Percentiles rank a stretch among this genome's conserved stretches.
Conservation (phyloP, 2,113 vertebrate species). For the Puma concolor region DNA sequence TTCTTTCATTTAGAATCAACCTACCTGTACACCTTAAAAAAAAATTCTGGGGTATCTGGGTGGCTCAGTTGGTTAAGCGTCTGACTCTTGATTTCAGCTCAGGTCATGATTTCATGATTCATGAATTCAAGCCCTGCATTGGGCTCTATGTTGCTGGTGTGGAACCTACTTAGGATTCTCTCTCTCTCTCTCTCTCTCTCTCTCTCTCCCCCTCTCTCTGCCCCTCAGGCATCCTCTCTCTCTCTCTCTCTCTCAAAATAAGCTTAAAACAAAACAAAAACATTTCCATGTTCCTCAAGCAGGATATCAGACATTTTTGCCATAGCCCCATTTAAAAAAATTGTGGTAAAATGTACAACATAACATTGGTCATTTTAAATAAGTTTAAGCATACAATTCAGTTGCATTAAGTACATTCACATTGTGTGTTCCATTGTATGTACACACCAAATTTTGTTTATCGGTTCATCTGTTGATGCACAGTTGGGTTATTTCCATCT, state of each 20-base stretch:
- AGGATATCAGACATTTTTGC: neutral
- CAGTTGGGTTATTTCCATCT: neutral
- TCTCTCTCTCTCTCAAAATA: no score
- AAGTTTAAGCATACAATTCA: neutral
- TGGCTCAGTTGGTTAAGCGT: no score
- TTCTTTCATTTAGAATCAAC: slow-evolving; percentile 27
- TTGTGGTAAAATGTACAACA: neutral
- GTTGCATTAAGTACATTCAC: neutral
- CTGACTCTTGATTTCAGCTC: no score
- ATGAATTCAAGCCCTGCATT: no score
- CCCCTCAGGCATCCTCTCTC: no score
- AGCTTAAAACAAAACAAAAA: neutral
- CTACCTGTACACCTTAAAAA: neutral
- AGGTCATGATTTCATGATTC: no score
- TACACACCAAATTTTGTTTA: neutral
- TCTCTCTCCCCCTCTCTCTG: no score
- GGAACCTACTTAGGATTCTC: no score
- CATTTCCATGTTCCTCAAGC: neutral
- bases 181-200: no score
- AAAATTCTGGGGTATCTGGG: neutral
- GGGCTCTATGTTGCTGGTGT: no score
- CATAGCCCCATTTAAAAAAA: neutral
- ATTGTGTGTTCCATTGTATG: neutral
- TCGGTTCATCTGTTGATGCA: neutral
- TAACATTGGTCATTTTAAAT: neutral